Evolutionary conservation across 2,113 vertebrate genomes (phyloP), one percentile per base, ranked within the genome.

Genomic region (Hippocampus comes): DNA sequence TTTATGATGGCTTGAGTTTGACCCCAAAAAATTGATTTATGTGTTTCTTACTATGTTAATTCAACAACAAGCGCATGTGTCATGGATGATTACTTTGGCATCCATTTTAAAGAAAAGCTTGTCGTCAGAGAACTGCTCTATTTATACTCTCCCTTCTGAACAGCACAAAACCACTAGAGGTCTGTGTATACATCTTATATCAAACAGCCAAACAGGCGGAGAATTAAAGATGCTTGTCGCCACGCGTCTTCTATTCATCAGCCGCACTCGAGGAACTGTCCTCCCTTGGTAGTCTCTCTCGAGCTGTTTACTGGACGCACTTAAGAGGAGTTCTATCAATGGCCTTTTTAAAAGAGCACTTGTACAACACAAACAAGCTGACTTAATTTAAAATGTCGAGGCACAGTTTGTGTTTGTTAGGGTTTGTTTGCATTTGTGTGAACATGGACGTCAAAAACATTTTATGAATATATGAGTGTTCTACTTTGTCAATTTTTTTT

Each of bases 281-380:
- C 85, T 80, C 73, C 88, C 59, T 9, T 61, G 89, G 88, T 88
- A 80, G 59, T 46, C 61, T 41, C 63, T 65, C 84, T 80, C 70
- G 78, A 41, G 71, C 79, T 73, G 84, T 86, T 91, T 90, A 60
- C 82, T 92, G 89, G 84, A 89, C 67, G 77, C 79, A 83, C 81
- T 89, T 89, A 74, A 86, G 78, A 88, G 84, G 86, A 84, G 63
- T 84, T 84, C 79, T 71, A 83, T 81, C 80, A 80, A 68, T 82
- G 83, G 75, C 79, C 85, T 88, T 78, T 89, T 88, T 90, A 88
- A 92, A 90, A 86, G 84, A 92, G 91, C 17, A 89, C 91, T 90
- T 91, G 89, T 90, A 85, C 78, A 81, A 72, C 74, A 86, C 79
- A 87, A 90, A 91, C 86, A 91, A 89, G 88, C 78, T 77, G 80